Conservation (phyloP, 2,797 vertebrate genomes). For the Myotis myotis region DNA sequence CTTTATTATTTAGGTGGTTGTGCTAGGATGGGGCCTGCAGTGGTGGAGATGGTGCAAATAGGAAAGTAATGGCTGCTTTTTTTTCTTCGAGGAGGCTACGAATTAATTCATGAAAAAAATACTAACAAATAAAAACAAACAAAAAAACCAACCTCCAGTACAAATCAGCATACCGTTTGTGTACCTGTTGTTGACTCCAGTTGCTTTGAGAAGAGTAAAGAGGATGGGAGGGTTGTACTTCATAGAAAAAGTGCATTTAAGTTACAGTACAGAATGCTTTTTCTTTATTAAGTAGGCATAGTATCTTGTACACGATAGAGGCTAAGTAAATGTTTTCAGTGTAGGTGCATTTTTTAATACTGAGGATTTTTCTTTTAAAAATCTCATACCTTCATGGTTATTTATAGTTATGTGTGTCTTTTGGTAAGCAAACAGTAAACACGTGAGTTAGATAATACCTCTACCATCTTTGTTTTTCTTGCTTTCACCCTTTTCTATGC, state of each 20-base stretch:
- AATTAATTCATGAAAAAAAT: neutral
- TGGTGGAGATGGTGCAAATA: neutral
- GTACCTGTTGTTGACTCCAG: constrained; percentile 63
- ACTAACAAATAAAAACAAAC: neutral
- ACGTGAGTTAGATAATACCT: neutral
- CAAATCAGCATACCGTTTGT: neutral
- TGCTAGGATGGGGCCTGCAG: neutral
- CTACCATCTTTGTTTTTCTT: neutral
- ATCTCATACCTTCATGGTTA: neutral
- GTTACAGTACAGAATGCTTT: neutral
- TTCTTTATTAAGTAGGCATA: neutral
- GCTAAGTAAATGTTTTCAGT: constrained; percentile 9
- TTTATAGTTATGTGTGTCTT: neutral
- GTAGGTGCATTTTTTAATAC: neutral
- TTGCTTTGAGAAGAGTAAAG: neutral
- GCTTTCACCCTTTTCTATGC: constrained; percentile 28
- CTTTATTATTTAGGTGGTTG: constrained; percentile 23
- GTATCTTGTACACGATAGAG: neutral
- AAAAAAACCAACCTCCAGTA: neutral
- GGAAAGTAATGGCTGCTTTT: constrained; percentile 25
- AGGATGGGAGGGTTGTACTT: neutral
- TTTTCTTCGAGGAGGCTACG: neutral
- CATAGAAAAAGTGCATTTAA: neutral
- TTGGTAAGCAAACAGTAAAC: constrained; percentile 26
- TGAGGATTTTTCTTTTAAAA: constrained; percentile 18